Evolutionary conservation across 2,113 vertebrate genomes (phyloP), one percentile per base, ranked within the genome.

Genomic region (Dendropsophus ebraccatus): DNA sequence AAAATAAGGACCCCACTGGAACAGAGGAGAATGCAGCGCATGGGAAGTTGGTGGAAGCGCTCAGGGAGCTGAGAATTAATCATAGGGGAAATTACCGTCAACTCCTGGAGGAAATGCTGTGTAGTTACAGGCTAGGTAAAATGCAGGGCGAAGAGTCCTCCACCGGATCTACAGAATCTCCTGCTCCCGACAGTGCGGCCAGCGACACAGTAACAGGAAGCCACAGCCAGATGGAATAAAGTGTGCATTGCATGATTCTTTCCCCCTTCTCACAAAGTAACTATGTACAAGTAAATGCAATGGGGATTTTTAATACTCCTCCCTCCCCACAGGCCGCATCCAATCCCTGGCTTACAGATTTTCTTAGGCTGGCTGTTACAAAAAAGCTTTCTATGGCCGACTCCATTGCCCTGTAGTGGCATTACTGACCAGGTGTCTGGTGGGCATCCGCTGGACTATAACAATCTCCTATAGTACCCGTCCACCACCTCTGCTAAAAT

Each of bases 71-170:
- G 95, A 97, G 97, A 94, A 94, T 98, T 92, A 96, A 95, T 95
- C 97, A 99, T 94, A 97, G 97, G 95, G 98, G 97, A 89, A 97
- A 97, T 96, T 99, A 97, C 93, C 96, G 96, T 89, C 92, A 97
- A 74, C 96, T 97, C 87, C 96, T 99, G 96, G 97, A 99, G 94
- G 97, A 97, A 91, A 94, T 97, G 90, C 95, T 99, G 92, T 93
- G 93, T 93, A 91, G 93, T 93, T 98, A 96, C 94, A 95, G 94
- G 90, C 93, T 95, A 94, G 95, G 93, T 93, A 94, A 94, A 91
- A 87, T 93, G 89, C 93, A 91, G 93, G 94, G 92, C 87, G 93
- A 91, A 92, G 94, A 93, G 85, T 69, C 85, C 90, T 83, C 92
- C 78, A 87, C 90, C 87, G 90, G 89, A 82, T 89, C 92, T 88